Base-by-base conservation (phyloP, 2,888 invertebrate species). In the Cantharis nigra region DNA sequence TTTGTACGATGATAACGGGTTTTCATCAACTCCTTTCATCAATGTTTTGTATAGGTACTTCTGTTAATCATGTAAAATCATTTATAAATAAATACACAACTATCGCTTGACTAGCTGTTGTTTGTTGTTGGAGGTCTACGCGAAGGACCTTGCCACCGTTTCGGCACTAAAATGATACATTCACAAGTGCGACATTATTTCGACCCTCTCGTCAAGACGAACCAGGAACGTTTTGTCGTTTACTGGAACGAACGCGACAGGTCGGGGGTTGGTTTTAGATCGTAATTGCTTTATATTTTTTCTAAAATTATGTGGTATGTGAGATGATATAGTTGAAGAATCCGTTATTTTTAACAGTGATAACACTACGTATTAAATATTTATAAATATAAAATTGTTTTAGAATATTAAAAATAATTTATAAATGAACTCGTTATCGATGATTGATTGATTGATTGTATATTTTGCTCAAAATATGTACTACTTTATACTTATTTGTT, bases 261-360 rank as follows among this genome's bases (percentile, higher is more conserved):
- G 70, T 76, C 80, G 77, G 81, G 81, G 49, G 49, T 49, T 49
- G 49, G 79, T 80, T 77, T 81, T 84, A 83, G 81, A 80, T 83
- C 81, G 84, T 84, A 85, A 86, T 86, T 87, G 88, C 88, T 88
- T 88, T 88, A 86, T 88, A 88, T 88, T 87, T 88, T 88, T 88
- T 88, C 49, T 49, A 87, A 88, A 88, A 87, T 84, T 85, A 82
- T 84, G 83, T 85, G 83, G 83, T 80, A 76, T 83, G 83, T 84
- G 84, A 82, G 83, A 85, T 72, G 71, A 73, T 81, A 74, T 86
- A 86, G 86, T 83, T 85, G 85, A 87, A 85, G 86, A 87, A 67
- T 67, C 87, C 85, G 86, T 86, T 88, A 87, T 87, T 88, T 88
- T 86, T 88, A 88, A 88, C 87, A 81, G 83, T 80, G 80, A 80